These are phyloP conservation scores for Oncorhynchus tshawytscha DNA, from an alignment of 2,113 vertebrate species.

Conservation along the genomic window DNA sequence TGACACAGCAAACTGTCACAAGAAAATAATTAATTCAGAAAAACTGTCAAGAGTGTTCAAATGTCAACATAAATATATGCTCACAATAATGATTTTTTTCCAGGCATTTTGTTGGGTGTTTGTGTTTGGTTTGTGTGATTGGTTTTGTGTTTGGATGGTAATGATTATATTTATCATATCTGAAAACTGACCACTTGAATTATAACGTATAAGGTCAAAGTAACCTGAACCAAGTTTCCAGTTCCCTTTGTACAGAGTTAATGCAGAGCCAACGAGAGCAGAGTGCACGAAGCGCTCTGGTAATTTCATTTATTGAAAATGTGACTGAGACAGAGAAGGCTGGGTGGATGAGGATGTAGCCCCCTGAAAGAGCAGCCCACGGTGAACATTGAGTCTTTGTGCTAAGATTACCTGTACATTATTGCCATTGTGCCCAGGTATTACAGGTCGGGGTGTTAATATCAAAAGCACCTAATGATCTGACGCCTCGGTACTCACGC, in stretches of 20 bases:
- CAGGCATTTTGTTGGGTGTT: too few species aligned
- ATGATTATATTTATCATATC: too few species aligned
- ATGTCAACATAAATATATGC: too few species aligned
- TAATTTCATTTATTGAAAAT: slow-evolving; percentile 32
- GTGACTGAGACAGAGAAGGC: slow-evolving; percentile 19
- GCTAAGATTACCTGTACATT: slow-evolving; percentile 50
- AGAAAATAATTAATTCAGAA: not conserved
- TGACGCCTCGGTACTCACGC: slow-evolving; percentile 13
- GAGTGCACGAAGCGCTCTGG: slow-evolving; percentile 4
- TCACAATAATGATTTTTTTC: too few species aligned
- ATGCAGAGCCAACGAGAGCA: not conserved
- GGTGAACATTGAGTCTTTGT: slow-evolving; percentile 2
- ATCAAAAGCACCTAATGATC: slow-evolving; percentile 36
- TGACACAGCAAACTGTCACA: not conserved
- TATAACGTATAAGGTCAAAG: not conserved
- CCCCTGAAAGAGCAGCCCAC: not conserved
- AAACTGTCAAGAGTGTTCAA: not conserved
- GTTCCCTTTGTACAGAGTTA: not conserved
- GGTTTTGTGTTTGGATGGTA: too few species aligned
- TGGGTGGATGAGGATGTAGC: not conserved
- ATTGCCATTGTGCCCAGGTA: slow-evolving; percentile 47
- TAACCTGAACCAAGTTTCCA: not conserved
- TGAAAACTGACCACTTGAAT: not conserved
- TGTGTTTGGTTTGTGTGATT: too few species aligned
- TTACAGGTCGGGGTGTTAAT: slow-evolving; percentile 39